Conservation (phyloP, 2,888 invertebrate species). For the Pantelozetes paolii region DNA sequence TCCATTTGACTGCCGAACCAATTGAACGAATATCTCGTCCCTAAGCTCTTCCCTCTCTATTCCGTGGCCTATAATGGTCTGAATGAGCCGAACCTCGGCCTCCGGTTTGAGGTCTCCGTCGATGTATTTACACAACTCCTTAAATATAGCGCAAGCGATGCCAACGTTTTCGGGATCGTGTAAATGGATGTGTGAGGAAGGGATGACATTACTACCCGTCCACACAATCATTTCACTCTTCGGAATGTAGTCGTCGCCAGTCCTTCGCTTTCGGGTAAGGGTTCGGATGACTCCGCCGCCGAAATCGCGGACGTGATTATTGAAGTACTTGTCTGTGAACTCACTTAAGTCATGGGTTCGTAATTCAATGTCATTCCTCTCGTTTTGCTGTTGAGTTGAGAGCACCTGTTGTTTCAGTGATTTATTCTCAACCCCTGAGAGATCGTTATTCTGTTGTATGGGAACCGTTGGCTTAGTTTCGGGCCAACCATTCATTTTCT, state of each 20-base stretch:
- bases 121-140: constrained; percentile 66
- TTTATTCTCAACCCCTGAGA: constrained; percentile 10
- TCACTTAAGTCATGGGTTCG: constrained; percentile 73
- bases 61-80: constrained; percentile 76
- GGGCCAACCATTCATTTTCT: constrained; percentile 75
- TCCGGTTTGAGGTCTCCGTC: constrained; percentile 80
- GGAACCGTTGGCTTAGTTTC: constrained; percentile 79
- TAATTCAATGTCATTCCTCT: constrained; percentile 27
- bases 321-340: constrained; percentile 90
- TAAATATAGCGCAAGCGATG: constrained; percentile 80
- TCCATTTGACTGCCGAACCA: constrained; percentile 61
- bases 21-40: constrained; percentile 72
- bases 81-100: constrained; percentile 74
- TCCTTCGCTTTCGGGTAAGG: constrained; percentile 48
- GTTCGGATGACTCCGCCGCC: constrained; percentile 50
- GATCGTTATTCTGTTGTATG: constrained; percentile 50
- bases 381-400: background rate
- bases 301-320: constrained; percentile 62
- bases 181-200: constrained; percentile 87
- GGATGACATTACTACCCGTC: constrained; percentile 79
- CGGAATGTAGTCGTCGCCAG: constrained; percentile 59
- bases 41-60: constrained; percentile 84
- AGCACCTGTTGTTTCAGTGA: background rate
- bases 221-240: constrained; percentile 90
- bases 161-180: constrained; percentile 91